Evolutionary conservation across 2,888 invertebrate genomes (phyloP), one percentile per base, ranked within the genome.

Genomic region (Odontocolon sp.): DNA sequence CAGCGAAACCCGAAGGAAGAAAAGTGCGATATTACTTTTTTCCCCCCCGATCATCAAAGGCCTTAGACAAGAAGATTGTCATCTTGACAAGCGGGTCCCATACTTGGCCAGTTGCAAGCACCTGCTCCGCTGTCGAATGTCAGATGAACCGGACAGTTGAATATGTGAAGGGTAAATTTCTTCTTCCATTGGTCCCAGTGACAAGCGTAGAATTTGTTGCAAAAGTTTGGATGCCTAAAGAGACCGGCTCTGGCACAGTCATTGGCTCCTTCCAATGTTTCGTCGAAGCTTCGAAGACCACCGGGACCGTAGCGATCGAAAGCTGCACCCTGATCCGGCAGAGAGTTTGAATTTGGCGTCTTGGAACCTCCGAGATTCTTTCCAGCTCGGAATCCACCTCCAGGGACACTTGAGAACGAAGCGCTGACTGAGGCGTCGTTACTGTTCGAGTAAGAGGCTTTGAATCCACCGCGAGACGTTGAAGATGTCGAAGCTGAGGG

Each of bases 91-190:
- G 95, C 94, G 0, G 95, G 95, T 26, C 95, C 95, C 86, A 95
- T 94, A 85, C 94, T 95, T 0, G 96, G 96, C 95, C 95, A 95
- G 89, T 95, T 96, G 84, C 96, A 96, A 54, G 95, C 96, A n/a
- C 94, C 94, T 82, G 95, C 92, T 68, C 91, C 93, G 16, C 93
- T 92, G 87, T 96, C 96, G 84, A 95, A 96, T 54, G 95, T 95
- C 57, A 96, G 91, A 86, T 95, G 95, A 9, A 96, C 93, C 0
- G 96, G 96, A 84, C 96, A 96, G 86, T 95, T 95, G 89, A 96
- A 95, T 1, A 95, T 92, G 85, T 95, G 95, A 4, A 96, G 92
- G 1, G 95, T 95, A 87, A 94, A 96, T 82, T 93, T 92, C 81
- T 95, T 93, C 86, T 95, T 95, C 86, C 93, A 94, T 79, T 94